These are phyloP conservation scores for Automeris io DNA, from an alignment of 2,888 invertebrate species.

Conservation along the genomic window DNA sequence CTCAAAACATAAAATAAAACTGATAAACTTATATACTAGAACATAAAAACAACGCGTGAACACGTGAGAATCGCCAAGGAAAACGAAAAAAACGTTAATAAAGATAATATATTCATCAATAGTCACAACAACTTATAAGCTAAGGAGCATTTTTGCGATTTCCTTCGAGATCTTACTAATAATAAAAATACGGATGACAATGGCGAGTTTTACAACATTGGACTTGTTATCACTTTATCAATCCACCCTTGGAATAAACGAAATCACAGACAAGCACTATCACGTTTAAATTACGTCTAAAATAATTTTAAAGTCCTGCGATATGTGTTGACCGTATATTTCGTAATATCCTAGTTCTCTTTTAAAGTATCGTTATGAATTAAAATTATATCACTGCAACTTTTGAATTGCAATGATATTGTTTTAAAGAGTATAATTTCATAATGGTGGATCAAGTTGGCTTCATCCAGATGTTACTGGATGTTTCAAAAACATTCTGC, in stretches of 20 bases:
- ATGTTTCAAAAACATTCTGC: slow-evolving; percentile 27
- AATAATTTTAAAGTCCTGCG: slow-evolving; percentile 25
- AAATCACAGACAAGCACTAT: slow-evolving; percentile 53
- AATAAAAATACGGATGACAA: slow-evolving; percentile 27
- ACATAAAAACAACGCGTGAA: slow-evolving; percentile 35
- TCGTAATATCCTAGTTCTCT: slow-evolving; percentile 31
- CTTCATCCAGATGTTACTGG: slow-evolving; percentile 11
- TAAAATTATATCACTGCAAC: slow-evolving; percentile 37
- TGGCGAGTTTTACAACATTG: slow-evolving; percentile 22
- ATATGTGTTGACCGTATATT: slow-evolving; percentile 50
- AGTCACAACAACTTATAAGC: slow-evolving; percentile 52
- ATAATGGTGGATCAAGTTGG: slow-evolving; percentile 32
- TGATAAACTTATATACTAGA: slow-evolving; percentile 24
- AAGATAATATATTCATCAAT: slow-evolving; percentile 28
- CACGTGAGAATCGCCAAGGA: slow-evolving; percentile 45
- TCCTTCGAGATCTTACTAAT: slow-evolving; percentile 48
- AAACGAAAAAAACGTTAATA: slow-evolving; percentile 56
- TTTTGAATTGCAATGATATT: no score
- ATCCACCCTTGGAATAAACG: slow-evolving; percentile 35
- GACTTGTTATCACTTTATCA: slow-evolving; percentile 36
- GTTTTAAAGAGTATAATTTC: slow-evolving; percentile 31
- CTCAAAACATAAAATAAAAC: slow-evolving; percentile 49
- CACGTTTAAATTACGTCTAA: slow-evolving; percentile 31
- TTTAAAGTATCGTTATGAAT: slow-evolving; percentile 22
- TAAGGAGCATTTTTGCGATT: slow-evolving; percentile 54